phyloP scores from a whole-genome alignment of 2,113 vertebrate genomes.

The Caranx ignobilis region DNA sequence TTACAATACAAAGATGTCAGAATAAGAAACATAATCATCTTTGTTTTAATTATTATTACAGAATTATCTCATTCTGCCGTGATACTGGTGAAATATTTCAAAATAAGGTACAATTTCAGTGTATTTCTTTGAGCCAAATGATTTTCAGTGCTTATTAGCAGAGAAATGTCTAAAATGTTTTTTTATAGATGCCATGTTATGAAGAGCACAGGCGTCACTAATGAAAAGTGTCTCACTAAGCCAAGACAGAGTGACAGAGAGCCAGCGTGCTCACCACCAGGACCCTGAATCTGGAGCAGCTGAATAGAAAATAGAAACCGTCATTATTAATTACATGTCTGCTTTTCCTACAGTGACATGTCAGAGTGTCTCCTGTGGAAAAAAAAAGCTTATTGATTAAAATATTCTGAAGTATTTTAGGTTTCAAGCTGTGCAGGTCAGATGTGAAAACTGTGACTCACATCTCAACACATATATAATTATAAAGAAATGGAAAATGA shows the following conservation, averaged over 20 bases:
- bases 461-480: background rate
- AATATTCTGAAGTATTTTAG: constrained; percentile 1
- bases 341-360: background rate
- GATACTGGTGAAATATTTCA: constrained; percentile 14
- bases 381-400: background rate
- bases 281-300: constrained; percentile 19
- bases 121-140: background rate
- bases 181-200: background rate
- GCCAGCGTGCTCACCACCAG: background rate
- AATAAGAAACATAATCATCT: background rate
- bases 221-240: background rate
- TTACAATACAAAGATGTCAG: background rate
- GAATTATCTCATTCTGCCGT: constrained; percentile 1
- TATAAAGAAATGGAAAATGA: constrained; percentile 15
- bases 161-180: background rate
- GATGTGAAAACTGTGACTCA: background rate
- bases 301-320: constrained; percentile 33
- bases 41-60: constrained; percentile 3
- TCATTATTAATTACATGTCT: constrained; percentile 4
- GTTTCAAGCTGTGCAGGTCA: background rate
- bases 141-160: background rate
- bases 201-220: background rate
- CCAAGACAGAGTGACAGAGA: background rate
- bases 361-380: background rate
- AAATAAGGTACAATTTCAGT: background rate